These are phyloP conservation scores for Anabacerthia variegaticeps DNA, from an alignment of 2,797 vertebrate genomes.

Conservation along the genomic window DNA sequence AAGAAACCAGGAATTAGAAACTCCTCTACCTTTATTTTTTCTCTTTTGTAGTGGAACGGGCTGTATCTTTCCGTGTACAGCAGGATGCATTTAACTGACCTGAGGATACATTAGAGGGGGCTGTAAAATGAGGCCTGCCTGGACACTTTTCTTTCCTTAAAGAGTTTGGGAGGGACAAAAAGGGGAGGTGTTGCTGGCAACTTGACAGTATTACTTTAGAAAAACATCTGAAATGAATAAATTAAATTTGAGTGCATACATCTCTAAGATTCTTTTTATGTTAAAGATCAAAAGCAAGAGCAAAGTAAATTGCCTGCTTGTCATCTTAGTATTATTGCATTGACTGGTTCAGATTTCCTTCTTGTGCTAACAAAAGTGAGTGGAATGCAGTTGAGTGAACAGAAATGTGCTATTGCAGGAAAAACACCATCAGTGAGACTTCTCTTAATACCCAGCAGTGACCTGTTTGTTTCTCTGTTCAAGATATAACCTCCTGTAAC, in stretches of 20 bases:
- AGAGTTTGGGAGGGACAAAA: not conserved
- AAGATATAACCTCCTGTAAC: not conserved
- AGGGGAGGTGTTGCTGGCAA: not conserved
- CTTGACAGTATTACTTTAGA: slow-evolving; percentile 7
- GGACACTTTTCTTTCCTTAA: not conserved
- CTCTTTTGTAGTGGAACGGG: not conserved
- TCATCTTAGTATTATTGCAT: slow-evolving; percentile 14
- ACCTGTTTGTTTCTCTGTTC: not conserved
- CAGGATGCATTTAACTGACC: not conserved
- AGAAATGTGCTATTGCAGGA: not conserved
- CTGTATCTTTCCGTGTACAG: not conserved
- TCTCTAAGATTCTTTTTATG: slow-evolving; percentile 43
- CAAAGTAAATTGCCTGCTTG: slow-evolving; percentile 53
- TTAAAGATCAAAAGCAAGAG: slow-evolving; percentile 62
- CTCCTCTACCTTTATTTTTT: not conserved
- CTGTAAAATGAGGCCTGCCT: not conserved
- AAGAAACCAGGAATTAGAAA: not conserved
- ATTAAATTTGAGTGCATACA: not conserved
- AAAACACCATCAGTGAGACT: not conserved
- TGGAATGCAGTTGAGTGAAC: not conserved
- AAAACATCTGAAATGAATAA: slow-evolving; percentile 40
- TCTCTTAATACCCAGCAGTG: not conserved
- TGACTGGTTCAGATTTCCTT: slow-evolving; percentile 12
- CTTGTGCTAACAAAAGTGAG: not conserved
- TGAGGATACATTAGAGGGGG: not conserved